Conservation (phyloP, 2,888 invertebrate genomes). For the Diarsia mendica region DNA sequence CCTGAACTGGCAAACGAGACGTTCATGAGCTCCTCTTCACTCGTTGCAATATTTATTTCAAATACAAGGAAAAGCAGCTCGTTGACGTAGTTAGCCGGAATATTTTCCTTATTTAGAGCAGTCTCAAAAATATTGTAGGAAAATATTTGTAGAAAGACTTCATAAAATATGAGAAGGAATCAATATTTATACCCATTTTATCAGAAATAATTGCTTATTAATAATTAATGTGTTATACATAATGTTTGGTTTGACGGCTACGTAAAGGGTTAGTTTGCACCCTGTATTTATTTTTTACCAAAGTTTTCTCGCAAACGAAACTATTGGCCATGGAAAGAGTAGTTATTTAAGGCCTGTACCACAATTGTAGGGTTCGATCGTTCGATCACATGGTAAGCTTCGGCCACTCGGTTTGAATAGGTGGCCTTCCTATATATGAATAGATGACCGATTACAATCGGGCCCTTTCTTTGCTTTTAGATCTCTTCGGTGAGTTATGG, state of each 20-base stretch:
- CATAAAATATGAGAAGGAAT: background rate
- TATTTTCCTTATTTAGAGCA: background rate
- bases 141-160: background rate
- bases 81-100: background rate
- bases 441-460: conserved; percentile 68
- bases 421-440: conserved; percentile 58
- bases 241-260: background rate
- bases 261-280: background rate
- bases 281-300: background rate
- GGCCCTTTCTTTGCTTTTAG: conserved; percentile 55
- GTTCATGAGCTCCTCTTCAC: background rate
- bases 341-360: conserved; percentile 43
- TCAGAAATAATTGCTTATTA: too few relatives aligned
- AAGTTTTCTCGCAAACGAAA: conserved; percentile 8
- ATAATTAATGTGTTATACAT: background rate
- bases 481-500: conserved; percentile 58
- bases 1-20: background rate
- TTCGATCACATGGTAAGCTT: conserved; percentile 65
- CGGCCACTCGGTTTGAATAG: conserved; percentile 61
- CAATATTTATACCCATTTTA: background rate
- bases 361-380: conserved; percentile 51
- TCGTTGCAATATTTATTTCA: background rate
- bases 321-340: conserved; percentile 38
- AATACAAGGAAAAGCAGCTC: background rate
- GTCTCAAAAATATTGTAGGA: background rate